A percentile compares a stretch with the other conserved stretches of the same genome.
These are phyloP conservation scores for Pantherophis vulpinus DNA, from an alignment of 2,797 vertebrate genomes.

Conservation along the genomic window DNA sequence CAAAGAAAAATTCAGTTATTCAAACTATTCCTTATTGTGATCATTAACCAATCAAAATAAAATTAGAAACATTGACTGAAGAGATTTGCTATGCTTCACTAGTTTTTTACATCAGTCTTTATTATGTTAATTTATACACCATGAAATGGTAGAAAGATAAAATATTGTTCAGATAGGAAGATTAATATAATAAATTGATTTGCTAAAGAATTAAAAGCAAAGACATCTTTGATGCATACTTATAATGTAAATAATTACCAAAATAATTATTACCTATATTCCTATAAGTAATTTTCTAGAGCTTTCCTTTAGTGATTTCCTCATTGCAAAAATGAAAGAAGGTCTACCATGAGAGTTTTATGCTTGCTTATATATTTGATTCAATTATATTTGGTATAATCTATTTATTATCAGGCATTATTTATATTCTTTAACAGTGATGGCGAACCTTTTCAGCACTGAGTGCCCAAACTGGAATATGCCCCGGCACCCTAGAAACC, in stretches of 20 bases:
- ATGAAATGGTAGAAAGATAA: background rate
- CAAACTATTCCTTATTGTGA: background rate
- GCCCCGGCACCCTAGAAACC: too few species aligned
- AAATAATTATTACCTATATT: background rate
- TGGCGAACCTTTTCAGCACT: too few species aligned
- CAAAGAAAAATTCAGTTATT: constrained; percentile 10
- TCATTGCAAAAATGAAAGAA: background rate
- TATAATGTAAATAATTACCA: background rate
- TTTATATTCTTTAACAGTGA: background rate
- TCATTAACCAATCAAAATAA: constrained; percentile 5
- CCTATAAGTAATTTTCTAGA: background rate
- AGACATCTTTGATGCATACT: background rate
- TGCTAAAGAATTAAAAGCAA: background rate
- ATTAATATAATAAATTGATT: background rate
- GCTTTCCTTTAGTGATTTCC: background rate
- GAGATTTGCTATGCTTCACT: constrained; percentile 11
- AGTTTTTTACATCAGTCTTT: background rate
- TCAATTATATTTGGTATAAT: background rate
- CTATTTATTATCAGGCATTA: background rate
- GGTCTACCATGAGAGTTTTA: background rate
- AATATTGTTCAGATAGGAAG: background rate
- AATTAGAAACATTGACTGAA: background rate
- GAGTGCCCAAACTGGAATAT: too few species aligned
- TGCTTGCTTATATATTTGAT: background rate
- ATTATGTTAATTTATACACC: constrained; percentile 1